A percentile compares a stretch with the other conserved stretches of the same genome.
Conservation (phyloP, 2,797 vertebrate species). For the Pangasius macronema region DNA sequence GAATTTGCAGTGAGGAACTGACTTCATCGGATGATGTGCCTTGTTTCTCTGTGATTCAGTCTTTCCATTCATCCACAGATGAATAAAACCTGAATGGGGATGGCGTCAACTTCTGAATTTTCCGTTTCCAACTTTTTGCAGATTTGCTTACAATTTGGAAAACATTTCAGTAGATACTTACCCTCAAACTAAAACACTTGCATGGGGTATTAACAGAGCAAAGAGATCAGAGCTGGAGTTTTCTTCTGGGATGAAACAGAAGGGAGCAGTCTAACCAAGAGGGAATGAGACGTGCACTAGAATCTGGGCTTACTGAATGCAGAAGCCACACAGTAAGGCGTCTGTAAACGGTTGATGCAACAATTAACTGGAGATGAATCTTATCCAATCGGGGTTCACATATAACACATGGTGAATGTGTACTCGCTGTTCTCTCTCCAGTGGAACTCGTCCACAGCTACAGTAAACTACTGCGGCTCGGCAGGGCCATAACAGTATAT, state of each 20-base stretch:
- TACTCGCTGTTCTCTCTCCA: background rate
- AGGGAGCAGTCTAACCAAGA: background rate
- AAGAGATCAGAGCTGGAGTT: background rate
- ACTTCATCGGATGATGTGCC: background rate
- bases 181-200: background rate
- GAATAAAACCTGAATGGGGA: background rate
- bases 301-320: background rate
- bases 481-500: conserved; percentile 26
- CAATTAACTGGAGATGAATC: background rate
- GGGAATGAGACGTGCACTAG: background rate
- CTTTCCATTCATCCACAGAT: background rate
- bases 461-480: conserved; percentile 34
- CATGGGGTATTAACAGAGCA: background rate
- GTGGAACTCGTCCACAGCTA: conserved; percentile 29
- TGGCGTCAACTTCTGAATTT: background rate
- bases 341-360: background rate
- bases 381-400: background rate
- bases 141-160: conserved; percentile 1
- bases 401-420: background rate
- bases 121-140: background rate
- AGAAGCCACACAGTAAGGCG: background rate
- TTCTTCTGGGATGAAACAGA: background rate
- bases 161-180: background rate
- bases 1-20: background rate
- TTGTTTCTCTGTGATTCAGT: background rate